These are phyloP conservation scores for Penelope pileata DNA, from an alignment of 2,113 vertebrate genomes.

Conservation along the genomic window DNA sequence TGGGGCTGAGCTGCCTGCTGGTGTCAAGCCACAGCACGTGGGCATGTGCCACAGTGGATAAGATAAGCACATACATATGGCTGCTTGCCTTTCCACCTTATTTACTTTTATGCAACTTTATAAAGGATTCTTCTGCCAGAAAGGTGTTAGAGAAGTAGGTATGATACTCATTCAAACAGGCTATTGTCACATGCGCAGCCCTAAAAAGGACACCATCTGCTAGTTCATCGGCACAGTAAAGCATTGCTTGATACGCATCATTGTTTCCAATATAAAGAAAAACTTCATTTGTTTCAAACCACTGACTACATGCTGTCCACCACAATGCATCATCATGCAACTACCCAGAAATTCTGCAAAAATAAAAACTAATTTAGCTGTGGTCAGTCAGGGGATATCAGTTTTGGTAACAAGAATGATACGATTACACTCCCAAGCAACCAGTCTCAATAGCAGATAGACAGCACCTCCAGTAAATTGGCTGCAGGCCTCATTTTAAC, in stretches of 20 bases:
- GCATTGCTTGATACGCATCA: neutral
- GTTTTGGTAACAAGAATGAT: constrained; percentile 16
- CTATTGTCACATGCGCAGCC: neutral
- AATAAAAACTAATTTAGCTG: constrained; percentile 8
- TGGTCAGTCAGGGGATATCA: neutral
- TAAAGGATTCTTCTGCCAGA: neutral
- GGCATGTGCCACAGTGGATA: fast-evolving
- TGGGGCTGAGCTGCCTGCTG: neutral
- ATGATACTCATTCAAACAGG: neutral
- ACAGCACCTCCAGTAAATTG: neutral
- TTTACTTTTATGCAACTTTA: neutral
- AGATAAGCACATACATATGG: fast-evolving
- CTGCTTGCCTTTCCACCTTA: neutral
- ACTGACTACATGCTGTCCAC: neutral
- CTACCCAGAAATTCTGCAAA: constrained; percentile 14
- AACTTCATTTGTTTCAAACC: constrained; percentile 11
- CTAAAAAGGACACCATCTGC: neutral
- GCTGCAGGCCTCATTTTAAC: neutral
- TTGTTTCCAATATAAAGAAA: neutral
- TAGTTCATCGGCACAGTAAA: neutral
- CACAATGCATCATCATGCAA: neutral
- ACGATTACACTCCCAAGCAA: constrained; percentile 10
- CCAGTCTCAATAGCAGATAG: neutral
- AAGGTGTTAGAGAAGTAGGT: neutral
- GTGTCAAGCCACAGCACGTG: neutral